Evolutionary conservation across 2,797 vertebrate genomes (phyloP).

Genomic region (Stomatorhinus walkeri): DNA sequence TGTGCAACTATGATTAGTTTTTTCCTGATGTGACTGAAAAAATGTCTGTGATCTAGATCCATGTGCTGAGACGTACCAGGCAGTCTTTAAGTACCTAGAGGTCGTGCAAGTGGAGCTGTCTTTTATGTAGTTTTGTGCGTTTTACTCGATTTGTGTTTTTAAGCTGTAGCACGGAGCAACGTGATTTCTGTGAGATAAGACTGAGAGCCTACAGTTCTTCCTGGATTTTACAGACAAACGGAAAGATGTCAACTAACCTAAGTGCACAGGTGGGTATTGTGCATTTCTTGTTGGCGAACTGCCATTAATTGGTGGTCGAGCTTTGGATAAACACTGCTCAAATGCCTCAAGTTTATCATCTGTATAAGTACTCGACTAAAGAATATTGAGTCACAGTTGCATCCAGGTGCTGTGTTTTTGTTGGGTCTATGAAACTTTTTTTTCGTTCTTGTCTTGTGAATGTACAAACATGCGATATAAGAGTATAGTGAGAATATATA

Average conservation of each 20-base stretch:
- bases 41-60: not conserved
- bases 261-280: not conserved
- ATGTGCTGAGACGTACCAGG: not conserved
- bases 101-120: not conserved
- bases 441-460: not conserved
- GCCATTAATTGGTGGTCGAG: not conserved
- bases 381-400: not conserved
- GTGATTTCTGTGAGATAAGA: not conserved
- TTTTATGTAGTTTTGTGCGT: not conserved
- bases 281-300: not conserved
- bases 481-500: not conserved
- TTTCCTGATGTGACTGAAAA: not conserved
- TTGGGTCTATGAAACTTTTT: not conserved
- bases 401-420: not conserved
- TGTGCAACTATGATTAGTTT: not conserved
- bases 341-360: not conserved
- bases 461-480: not conserved
- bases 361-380: not conserved
- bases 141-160: not conserved
- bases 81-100: not conserved
- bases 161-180: not conserved
- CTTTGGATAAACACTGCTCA: not conserved
- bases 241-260: not conserved
- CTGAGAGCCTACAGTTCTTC: not conserved
- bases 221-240: not conserved